phyloP scores from a whole-genome alignment of 2,113 vertebrate genomes.

The Passerina amoena region DNA sequence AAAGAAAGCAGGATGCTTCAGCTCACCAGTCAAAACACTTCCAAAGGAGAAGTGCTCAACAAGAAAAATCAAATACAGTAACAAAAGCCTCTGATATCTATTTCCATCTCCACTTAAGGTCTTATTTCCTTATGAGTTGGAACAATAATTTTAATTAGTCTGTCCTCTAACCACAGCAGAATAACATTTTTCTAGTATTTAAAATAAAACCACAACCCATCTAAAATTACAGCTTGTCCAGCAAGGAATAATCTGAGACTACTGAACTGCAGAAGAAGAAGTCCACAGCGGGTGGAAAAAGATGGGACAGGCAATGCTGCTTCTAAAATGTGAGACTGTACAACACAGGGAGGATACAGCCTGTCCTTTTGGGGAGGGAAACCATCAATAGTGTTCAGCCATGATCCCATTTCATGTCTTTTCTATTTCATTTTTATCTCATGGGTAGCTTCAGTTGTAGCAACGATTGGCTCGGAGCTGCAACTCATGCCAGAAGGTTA shows the following conservation, averaged over 20 bases:
- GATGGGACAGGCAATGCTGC: not conserved
- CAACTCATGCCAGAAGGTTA: not conserved
- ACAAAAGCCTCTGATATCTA: not conserved
- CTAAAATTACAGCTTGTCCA: not conserved
- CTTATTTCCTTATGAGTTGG: not conserved
- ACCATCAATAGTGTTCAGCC: not conserved
- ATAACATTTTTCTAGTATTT: slow-evolving; percentile 8
- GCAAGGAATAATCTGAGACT: slow-evolving; percentile 5
- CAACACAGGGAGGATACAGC: not conserved
- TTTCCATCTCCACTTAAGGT: not conserved
- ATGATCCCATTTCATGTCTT: not conserved
- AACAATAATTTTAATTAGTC: slow-evolving; percentile 10
- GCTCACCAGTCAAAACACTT: not conserved
- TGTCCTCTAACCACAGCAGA: not conserved
- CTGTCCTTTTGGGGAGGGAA: not conserved
- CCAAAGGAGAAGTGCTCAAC: not conserved
- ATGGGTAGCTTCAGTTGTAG: not conserved
- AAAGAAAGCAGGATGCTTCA: not conserved
- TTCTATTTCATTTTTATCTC: not conserved
- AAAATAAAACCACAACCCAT: not conserved
- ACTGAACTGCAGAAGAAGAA: not conserved
- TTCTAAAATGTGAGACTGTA: not conserved
- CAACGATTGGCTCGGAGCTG: not conserved
- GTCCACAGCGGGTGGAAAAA: not conserved
- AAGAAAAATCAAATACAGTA: not conserved